Percentiles rank a stretch among this genome's conserved stretches.
phyloP scores from a whole-genome alignment of 2,113 vertebrate species.

The Lagopus muta region DNA sequence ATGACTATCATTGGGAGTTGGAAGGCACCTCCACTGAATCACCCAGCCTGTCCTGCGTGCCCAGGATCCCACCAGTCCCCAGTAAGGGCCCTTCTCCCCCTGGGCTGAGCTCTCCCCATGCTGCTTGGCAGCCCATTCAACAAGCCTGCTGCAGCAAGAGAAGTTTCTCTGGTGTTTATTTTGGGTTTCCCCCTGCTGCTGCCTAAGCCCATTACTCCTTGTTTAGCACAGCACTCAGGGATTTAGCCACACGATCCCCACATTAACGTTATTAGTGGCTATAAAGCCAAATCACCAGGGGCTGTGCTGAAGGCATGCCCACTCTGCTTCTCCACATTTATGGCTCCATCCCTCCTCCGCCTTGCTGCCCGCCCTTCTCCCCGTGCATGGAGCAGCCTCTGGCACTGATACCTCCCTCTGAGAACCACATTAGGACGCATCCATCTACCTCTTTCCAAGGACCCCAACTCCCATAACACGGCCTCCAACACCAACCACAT shows the following conservation, averaged over 20 bases:
- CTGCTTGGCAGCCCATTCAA: not conserved
- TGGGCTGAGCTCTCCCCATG: not conserved
- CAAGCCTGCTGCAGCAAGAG: not conserved
- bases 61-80: conserved; percentile 25
- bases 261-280: not conserved
- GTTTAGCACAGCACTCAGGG: not conserved
- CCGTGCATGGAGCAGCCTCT: rapidly evolving
- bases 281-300: conserved; percentile 10
- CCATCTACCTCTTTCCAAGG: not conserved
- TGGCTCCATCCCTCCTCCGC: not conserved
- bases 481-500: rapidly evolving
- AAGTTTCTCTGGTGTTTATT: conserved; percentile 3
- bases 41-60: not conserved
- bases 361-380: not conserved
- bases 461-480: rapidly evolving
- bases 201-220: conserved; percentile 22
- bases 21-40: conserved; percentile 38
- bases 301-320: not conserved
- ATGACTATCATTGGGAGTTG: conserved; percentile 23
- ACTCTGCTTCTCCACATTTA: not conserved
- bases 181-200: conserved; percentile 10
- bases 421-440: not conserved
- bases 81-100: not conserved
- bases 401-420: not conserved
- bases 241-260: not conserved